phyloP scores from a whole-genome alignment of 2,888 invertebrate species.

The Xanthia togata region DNA sequence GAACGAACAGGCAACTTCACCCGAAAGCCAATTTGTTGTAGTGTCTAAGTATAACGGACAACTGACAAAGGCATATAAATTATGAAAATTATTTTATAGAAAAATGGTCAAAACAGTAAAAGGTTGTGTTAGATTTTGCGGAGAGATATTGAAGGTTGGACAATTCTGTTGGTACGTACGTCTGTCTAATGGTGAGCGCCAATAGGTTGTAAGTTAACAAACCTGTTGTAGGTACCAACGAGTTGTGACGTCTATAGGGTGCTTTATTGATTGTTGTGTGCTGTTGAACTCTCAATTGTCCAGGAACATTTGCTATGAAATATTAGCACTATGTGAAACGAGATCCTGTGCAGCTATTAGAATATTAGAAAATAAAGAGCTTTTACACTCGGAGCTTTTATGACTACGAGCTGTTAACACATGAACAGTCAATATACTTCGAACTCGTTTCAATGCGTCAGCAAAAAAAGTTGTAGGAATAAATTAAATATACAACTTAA shows the following conservation, averaged over 20 bases:
- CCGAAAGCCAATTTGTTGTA: not conserved
- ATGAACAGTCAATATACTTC: conserved; percentile 5
- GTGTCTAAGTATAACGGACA: not conserved
- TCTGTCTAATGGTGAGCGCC: not conserved
- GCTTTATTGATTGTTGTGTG: conserved; percentile 71
- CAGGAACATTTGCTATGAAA: conserved; percentile 53
- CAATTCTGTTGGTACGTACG: no score
- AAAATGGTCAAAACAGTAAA: not conserved
- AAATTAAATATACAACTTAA: no score
- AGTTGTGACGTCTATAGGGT: not conserved
- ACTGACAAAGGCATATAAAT: no score
- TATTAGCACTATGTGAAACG: conserved; percentile 57
- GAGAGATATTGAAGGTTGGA: no score
- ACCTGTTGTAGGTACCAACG: not conserved
- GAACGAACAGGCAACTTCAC: not conserved
- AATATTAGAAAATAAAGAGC: conserved; percentile 54
- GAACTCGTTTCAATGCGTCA: not conserved
- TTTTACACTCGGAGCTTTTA: conserved; percentile 35
- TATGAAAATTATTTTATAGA: no score
- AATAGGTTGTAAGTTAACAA: not conserved
- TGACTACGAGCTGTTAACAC: conserved; percentile 26
- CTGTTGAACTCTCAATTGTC: conserved; percentile 72
- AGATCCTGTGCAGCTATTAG: conserved; percentile 56
- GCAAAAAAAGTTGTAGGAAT: not conserved
- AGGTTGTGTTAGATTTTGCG: no score